These are phyloP conservation scores for Paralichthys olivaceus DNA, from an alignment of 2,113 vertebrate species.

Conservation along the genomic window DNA sequence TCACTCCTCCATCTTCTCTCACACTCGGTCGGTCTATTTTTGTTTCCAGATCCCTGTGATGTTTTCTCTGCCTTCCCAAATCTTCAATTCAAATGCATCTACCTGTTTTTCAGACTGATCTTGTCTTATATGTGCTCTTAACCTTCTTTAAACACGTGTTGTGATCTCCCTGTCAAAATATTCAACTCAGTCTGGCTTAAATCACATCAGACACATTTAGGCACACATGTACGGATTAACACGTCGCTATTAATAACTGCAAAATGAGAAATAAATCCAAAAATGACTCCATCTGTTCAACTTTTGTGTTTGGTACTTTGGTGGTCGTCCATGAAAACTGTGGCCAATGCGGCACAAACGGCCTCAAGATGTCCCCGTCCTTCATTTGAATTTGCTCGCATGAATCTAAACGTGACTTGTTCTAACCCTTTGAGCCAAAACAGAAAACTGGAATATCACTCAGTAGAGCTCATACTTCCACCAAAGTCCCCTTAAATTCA, in stretches of 20 bases:
- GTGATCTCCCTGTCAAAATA: neutral
- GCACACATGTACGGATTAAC: conserved; percentile 45
- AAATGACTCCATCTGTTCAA: conserved; percentile 59
- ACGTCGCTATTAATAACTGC: conserved; percentile 43
- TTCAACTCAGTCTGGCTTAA: conserved; percentile 1
- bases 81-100: conserved; percentile 15
- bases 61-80: conserved; percentile 42
- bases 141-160: neutral
- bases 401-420: conserved; percentile 9
- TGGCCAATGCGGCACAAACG: conserved; percentile 4
- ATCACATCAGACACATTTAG: conserved; percentile 16
- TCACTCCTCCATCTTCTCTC: conserved; percentile 43
- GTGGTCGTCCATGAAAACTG: conserved; percentile 22
- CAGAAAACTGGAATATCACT: neutral
- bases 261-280: conserved; percentile 39
- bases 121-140: conserved; percentile 3
- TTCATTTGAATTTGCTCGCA: conserved; percentile 18
- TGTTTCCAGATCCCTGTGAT: conserved; percentile 45
- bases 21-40: conserved; percentile 39
- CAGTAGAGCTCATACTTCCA: neutral
- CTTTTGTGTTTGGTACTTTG: conserved; percentile 20
- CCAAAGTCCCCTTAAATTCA: neutral
- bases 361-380: conserved; percentile 16
- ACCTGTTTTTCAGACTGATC: conserved; percentile 19
- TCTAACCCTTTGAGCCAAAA: neutral